A percentile compares a stretch with the other conserved stretches of the same genome.
phyloP scores from a whole-genome alignment of 2,888 invertebrate genomes.

The Macropis europaea region DNA sequence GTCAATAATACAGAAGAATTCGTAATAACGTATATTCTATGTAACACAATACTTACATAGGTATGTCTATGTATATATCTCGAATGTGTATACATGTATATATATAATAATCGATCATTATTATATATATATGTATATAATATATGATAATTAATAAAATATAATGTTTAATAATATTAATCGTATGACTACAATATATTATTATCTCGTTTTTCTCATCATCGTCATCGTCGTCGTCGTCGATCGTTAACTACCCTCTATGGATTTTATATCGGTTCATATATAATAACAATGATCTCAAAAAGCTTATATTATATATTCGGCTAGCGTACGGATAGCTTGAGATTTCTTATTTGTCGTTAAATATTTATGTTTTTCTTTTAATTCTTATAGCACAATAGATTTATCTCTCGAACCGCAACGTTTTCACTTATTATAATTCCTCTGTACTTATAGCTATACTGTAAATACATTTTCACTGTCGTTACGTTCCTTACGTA shows the following conservation, averaged over 20 bases:
- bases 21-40: constrained; percentile 71
- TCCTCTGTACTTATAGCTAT: constrained; percentile 20
- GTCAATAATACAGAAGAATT: constrained; percentile 44
- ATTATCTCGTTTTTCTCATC: constrained; percentile 67
- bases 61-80: constrained; percentile 67
- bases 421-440: background rate
- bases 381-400: constrained; percentile 17
- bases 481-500: background rate
- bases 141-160: constrained; percentile 77
- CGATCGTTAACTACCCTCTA: constrained; percentile 41
- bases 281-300: constrained; percentile 58
- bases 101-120: too few species aligned
- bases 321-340: constrained; percentile 60
- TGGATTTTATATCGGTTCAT: constrained; percentile 50
- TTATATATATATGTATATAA: constrained; percentile 59
- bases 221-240: constrained; percentile 27
- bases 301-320: constrained; percentile 60
- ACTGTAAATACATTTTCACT: constrained; percentile 12
- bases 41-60: constrained; percentile 74
- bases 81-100: constrained; percentile 59
- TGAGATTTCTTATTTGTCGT: constrained; percentile 59
- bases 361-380: constrained; percentile 33
- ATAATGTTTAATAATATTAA: constrained; percentile 77
- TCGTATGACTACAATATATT: constrained; percentile 73
- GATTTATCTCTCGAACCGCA: constrained; percentile 6